phyloP scores from a whole-genome alignment of 2,888 invertebrate species.

The Parasteatoda lunata region DNA sequence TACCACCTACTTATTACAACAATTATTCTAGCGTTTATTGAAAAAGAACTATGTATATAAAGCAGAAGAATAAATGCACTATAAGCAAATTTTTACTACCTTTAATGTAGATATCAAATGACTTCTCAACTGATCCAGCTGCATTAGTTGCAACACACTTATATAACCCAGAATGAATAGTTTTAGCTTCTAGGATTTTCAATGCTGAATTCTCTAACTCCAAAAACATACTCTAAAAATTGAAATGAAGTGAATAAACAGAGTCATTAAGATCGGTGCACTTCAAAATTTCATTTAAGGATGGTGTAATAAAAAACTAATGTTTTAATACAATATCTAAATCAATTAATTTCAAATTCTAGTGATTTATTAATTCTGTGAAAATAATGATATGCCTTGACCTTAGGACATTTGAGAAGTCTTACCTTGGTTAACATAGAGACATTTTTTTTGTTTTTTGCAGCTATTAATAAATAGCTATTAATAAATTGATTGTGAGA shows the following conservation, averaged over 20 bases:
- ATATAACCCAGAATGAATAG: slow-evolving; percentile 76
- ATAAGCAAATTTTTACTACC: slow-evolving; percentile 20
- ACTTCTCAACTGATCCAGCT: slow-evolving; percentile 77
- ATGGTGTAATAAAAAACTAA: not conserved
- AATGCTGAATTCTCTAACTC: slow-evolving; percentile 13
- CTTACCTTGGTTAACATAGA: too few species aligned
- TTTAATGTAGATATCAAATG: slow-evolving; percentile 61
- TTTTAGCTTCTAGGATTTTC: slow-evolving; percentile 25
- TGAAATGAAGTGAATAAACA: not conserved
- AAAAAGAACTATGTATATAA: too few species aligned
- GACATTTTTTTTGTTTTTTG: too few species aligned
- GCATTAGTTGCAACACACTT: slow-evolving; percentile 79
- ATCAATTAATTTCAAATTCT: not conserved
- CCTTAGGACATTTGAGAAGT: too few species aligned
- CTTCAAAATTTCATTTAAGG: not conserved
- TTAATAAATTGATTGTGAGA: too few species aligned
- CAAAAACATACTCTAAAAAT: slow-evolving; percentile 41
- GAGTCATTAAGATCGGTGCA: not conserved
- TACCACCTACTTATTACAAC: too few species aligned
- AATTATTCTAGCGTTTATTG: too few species aligned
- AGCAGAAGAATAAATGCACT: not conserved
- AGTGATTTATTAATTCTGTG: too few species aligned
- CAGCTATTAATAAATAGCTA: too few species aligned
- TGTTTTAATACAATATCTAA: not conserved
- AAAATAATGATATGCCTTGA: too few species aligned